These are phyloP conservation scores for Anneissia japonica DNA, from an alignment of 35 echinoderm and acorn worm species.

Conservation along the genomic window DNA sequence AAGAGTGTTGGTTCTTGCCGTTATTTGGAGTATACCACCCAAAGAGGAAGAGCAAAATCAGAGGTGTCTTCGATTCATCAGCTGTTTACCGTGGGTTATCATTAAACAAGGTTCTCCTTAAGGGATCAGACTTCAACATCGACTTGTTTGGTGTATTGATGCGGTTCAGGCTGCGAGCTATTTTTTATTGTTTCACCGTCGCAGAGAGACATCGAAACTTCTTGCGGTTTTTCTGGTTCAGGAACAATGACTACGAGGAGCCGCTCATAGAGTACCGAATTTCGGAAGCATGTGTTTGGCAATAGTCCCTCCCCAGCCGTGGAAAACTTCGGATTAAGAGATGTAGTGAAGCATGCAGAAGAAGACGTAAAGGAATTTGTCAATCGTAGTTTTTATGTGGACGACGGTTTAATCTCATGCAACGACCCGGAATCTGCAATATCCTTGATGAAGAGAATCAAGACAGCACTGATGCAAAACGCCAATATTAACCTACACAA, in stretches of 20 bases:
- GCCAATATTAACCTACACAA: constrained; percentile 20
- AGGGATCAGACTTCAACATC: constrained; percentile 25
- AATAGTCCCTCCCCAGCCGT: neutral
- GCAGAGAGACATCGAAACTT: neutral
- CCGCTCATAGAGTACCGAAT: neutral
- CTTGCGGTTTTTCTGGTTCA: neutral
- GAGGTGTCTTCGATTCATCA: constrained; percentile 34
- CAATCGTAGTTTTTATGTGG: constrained; percentile 13
- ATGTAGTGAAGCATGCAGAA: neutral
- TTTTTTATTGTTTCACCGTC: neutral
- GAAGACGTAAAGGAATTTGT: constrained; percentile 8
- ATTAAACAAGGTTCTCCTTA: constrained; percentile 30
- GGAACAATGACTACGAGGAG: neutral
- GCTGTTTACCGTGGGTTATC: constrained; percentile 35
- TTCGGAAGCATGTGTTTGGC: neutral
- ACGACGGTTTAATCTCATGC: constrained; percentile 10
- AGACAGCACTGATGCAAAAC: neutral
- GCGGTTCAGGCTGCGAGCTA: constrained; percentile 26
- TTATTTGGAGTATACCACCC: constrained; percentile 45
- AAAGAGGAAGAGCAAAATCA: constrained; percentile 8
- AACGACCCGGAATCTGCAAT: neutral
- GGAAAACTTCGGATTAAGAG: neutral
- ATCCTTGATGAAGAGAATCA: neutral
- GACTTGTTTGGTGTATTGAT: constrained; percentile 40
- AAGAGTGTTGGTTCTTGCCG: constrained; percentile 46